A percentile compares a stretch with the other conserved stretches of the same genome.
Evolutionary conservation across 2,888 invertebrate species (phyloP).

Genomic region (Epinotia demarniana): DNA sequence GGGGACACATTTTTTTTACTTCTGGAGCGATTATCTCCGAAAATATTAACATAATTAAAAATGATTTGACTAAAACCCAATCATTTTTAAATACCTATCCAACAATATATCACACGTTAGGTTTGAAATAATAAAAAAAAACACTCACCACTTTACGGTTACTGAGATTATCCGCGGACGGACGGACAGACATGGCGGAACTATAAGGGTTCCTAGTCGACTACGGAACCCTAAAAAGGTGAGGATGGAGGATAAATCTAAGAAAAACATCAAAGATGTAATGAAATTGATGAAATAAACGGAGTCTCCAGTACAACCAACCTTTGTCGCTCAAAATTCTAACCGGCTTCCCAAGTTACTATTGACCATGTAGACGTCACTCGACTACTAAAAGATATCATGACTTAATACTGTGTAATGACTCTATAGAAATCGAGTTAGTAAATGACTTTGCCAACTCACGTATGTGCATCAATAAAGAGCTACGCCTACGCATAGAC

Average conservation of each 20-base stretch:
- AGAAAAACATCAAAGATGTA: slow-evolving; percentile 40
- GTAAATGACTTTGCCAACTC: not conserved
- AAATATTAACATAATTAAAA: too few species aligned
- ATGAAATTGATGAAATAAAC: slow-evolving; percentile 43
- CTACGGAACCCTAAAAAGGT: too few species aligned
- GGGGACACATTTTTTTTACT: too few species aligned
- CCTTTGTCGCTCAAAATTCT: slow-evolving; percentile 1
- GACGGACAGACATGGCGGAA: too few species aligned
- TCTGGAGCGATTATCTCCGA: too few species aligned
- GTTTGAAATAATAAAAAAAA: too few species aligned
- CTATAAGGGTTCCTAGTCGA: too few species aligned
- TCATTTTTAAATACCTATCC: too few species aligned
- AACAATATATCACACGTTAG: too few species aligned
- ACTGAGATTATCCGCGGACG: too few species aligned
- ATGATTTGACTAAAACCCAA: too few species aligned
- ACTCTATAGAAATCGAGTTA: not conserved
- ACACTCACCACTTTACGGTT: too few species aligned
- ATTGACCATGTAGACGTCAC: slow-evolving; percentile 15
- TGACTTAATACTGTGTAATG: not conserved
- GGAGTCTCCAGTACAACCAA: slow-evolving; percentile 31
- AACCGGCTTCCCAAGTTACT: slow-evolving; percentile 8
- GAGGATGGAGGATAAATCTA: slow-evolving; percentile 44
- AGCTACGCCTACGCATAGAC: not conserved
- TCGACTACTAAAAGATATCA: slow-evolving; percentile 4
- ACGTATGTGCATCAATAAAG: not conserved